Conservation (phyloP, 2,888 invertebrate genomes). For the Pandemis corylana region DNA sequence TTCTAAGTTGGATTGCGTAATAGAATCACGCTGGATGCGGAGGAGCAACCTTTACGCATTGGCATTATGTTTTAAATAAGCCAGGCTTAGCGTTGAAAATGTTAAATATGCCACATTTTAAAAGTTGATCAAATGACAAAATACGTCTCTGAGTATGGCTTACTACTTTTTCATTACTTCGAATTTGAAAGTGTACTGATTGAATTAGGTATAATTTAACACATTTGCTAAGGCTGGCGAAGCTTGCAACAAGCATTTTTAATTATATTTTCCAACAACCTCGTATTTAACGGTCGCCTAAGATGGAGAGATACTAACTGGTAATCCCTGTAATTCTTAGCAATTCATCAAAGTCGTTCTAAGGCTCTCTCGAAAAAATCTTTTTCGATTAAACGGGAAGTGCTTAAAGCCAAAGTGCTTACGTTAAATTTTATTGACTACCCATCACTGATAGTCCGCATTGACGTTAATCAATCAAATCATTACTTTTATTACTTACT, state of each 20-base stretch:
- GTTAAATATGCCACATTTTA: too few relatives aligned
- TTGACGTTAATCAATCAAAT: background rate
- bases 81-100: too few relatives aligned
- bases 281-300: slow-evolving; percentile 1
- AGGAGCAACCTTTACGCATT: too few relatives aligned
- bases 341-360: slow-evolving; percentile 38
- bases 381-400: slow-evolving; percentile 30
- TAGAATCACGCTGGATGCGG: too few relatives aligned
- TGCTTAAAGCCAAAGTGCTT: slow-evolving; percentile 15
- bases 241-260: background rate
- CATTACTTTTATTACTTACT: background rate
- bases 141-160: too few relatives aligned
- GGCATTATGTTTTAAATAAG: too few relatives aligned
- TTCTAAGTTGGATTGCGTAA: too few relatives aligned
- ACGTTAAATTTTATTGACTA: slow-evolving; percentile 26
- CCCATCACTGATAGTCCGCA: background rate
- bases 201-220: background rate
- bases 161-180: too few relatives aligned
- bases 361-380: slow-evolving; percentile 28
- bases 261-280: slow-evolving; percentile 1
- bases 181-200: background rate
- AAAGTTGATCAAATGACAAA: too few relatives aligned
- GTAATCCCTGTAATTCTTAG: slow-evolving; percentile 36
- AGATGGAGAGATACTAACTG: slow-evolving; percentile 6
- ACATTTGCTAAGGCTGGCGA: background rate